Evolutionary conservation across 2,113 vertebrate genomes (phyloP).

Genomic region (Sprattus sprattus): DNA sequence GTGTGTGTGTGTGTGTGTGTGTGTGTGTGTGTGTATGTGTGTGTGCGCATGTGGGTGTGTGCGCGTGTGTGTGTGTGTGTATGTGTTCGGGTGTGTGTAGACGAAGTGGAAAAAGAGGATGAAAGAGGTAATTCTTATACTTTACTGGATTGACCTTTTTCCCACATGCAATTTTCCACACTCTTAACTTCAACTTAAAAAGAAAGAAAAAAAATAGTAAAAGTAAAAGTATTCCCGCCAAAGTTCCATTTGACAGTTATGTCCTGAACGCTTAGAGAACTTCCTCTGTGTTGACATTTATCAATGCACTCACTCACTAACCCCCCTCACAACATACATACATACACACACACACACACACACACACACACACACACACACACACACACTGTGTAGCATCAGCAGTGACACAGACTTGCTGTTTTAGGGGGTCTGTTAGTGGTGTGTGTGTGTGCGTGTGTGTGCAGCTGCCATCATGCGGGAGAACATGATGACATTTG

Average conservation of each 20-base stretch:
- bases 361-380: neutral
- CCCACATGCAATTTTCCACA: no score
- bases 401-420: no score
- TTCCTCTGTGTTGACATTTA: no score
- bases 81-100: neutral
- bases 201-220: neutral
- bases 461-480: slow-evolving; percentile 4
- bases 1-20: neutral
- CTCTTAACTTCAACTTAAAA: neutral
- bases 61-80: neutral
- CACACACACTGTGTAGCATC: neutral
- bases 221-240: no score
- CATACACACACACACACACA: neutral
- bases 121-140: no score
- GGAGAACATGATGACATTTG: slow-evolving; percentile 48
- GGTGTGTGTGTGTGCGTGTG: neutral
- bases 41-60: neutral
- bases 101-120: neutral
- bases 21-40: neutral
- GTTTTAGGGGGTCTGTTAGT: no score
- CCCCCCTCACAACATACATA: neutral
- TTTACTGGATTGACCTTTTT: no score
- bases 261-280: no score
- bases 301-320: neutral
- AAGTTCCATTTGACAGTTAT: no score